phyloP scores from a whole-genome alignment of 2,797 vertebrate species.

The Cottoperca gobio region DNA sequence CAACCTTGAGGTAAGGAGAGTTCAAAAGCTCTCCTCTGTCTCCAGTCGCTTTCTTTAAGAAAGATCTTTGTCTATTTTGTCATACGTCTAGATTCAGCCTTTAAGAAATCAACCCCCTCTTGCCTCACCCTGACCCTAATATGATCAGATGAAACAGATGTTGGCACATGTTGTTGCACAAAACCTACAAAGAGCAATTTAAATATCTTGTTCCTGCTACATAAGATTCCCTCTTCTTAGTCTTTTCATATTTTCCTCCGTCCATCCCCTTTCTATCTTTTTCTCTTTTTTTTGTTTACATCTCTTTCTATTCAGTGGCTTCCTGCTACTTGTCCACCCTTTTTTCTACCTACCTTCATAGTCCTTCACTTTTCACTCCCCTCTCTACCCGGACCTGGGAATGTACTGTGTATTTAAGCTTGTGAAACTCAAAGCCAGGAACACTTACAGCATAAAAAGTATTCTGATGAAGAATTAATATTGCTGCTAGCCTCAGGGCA shows the following conservation, averaged over 20 bases:
- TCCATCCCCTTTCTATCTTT: background rate
- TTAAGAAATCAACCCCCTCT: too few relatives aligned
- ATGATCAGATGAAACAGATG: too few relatives aligned
- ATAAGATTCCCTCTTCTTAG: background rate
- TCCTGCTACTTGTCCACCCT: background rate
- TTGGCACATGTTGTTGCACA: background rate
- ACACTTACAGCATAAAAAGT: slow-evolving; percentile 40
- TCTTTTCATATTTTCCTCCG: background rate
- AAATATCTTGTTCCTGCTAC: background rate
- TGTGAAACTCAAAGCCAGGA: slow-evolving; percentile 38
- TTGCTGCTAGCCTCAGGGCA: slow-evolving; percentile 42
- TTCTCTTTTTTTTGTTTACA: background rate
- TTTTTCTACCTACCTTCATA: background rate
- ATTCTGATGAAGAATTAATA: slow-evolving; percentile 58
- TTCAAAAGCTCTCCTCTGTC: background rate
- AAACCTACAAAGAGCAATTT: background rate
- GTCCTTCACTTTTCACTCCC: slow-evolving; percentile 9
- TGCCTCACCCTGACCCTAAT: too few relatives aligned
- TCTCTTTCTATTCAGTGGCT: background rate
- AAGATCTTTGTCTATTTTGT: too few relatives aligned
- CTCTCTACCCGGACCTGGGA: slow-evolving; percentile 20
- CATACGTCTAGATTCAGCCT: too few relatives aligned
- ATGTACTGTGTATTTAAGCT: slow-evolving; percentile 41
- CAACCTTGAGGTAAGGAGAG: slow-evolving; percentile 13
- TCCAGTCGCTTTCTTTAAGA: too few relatives aligned